Evolutionary conservation across 2,888 invertebrate species (phyloP), one percentile per base, ranked within the genome.

Genomic region (Galeruca laticollis): DNA sequence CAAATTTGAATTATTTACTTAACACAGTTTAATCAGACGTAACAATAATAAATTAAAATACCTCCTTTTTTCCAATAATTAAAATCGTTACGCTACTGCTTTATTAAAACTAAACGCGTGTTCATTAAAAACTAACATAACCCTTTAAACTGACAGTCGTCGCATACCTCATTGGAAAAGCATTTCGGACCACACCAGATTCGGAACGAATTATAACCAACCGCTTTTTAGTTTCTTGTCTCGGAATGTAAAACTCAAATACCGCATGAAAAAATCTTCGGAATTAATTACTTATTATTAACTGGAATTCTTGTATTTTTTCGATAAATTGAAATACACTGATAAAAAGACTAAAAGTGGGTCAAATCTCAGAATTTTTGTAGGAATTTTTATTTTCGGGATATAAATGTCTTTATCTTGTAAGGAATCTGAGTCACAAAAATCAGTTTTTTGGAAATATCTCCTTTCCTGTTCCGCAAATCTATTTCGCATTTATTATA

Each of bases 141-240:
- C 33, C 57, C 31, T 59, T 65, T 65, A 65, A 15, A 15, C 33
- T 59, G 40, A 65, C 40, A 65, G 56, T 43, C 49, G 10, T 11
- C 26, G 11, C 52, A 26, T 52, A 52, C 52, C 52, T 52, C 26
- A 54, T 54, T 56, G 54, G 37, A 13, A 56, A 37, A 56, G 18
- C 18, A 21, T 26, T 54, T 54, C 31, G 26, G 64, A 64, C 64
- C 64, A 52, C 64, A 52, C 64, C 64, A 37, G 52, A 35, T 56
- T 56, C 20, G 54, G 33, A 64, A 20, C 64, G 54, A 52, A 64
- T 64, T 37, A 21, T 35, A 61, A 61, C 49, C 31, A 49, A 49
- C 15, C 26, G 47, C 49, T 61, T 61, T 61, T 61, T 59, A 20
- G 6, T 26, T 52, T 13, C 59, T 35, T 20, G 37, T 37, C 20